phyloP scores from a whole-genome alignment of 2,888 invertebrate species.

The Oligia strigilis region DNA sequence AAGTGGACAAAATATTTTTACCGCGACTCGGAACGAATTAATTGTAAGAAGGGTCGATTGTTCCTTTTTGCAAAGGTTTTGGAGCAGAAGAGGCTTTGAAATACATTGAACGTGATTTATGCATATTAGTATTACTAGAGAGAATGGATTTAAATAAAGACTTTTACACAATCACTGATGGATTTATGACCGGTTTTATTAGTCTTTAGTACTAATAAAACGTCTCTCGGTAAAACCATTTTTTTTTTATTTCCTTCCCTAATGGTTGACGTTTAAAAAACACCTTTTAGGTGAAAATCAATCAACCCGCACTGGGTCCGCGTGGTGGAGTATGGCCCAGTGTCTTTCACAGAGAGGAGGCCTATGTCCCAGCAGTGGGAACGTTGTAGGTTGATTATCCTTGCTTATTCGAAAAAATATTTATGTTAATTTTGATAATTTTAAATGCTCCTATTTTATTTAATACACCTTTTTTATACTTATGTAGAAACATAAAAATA shows the following conservation, averaged over 20 bases:
- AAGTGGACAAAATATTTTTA: slow-evolving; percentile 87
- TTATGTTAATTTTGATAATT: too few species aligned
- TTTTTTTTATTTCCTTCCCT: not conserved
- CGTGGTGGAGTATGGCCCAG: not conserved
- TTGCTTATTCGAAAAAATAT: too few species aligned
- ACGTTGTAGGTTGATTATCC: not conserved
- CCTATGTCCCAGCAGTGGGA: not conserved
- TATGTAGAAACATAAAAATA: not conserved
- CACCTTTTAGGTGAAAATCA: not conserved
- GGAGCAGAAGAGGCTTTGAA: slow-evolving; percentile 28
- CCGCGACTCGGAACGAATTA: slow-evolving; percentile 85
- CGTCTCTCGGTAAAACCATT: not conserved
- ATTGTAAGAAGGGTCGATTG: slow-evolving; percentile 72
- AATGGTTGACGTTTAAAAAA: not conserved
- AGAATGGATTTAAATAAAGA: slow-evolving; percentile 50
- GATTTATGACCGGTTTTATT: slow-evolving; percentile 50
- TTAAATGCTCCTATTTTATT: too few species aligned
- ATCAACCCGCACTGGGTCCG: too few species aligned
- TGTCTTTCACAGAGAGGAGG: not conserved
- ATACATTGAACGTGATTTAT: slow-evolving; percentile 55
- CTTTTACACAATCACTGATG: slow-evolving; percentile 39
- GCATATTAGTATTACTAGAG: slow-evolving; percentile 53
- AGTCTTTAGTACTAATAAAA: not conserved
- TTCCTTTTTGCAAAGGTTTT: slow-evolving; percentile 52
- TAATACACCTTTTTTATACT: too few species aligned